Conservation (phyloP, 1,140 invertebrate genomes). For the Thaumetopoea pityocampa region DNA sequence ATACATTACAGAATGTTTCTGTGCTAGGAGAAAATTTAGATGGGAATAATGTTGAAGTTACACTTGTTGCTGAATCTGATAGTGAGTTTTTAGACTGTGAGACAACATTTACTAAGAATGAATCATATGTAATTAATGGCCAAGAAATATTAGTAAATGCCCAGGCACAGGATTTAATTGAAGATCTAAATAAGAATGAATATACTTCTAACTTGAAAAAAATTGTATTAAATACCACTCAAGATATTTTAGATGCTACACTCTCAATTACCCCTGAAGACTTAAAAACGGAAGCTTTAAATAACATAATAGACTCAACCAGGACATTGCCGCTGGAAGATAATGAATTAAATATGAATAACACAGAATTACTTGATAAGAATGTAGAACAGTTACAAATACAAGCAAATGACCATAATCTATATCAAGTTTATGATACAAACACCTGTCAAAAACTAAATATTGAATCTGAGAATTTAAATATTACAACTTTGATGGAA, state of each 20-base stretch:
- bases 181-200: slow-evolving; percentile 5
- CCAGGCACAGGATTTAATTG: background rate
- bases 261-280: slow-evolving; percentile 11
- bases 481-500: no score
- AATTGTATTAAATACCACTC: slow-evolving; percentile 10
- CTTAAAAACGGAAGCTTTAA: background rate
- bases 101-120: slow-evolving; percentile 48
- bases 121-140: slow-evolving; percentile 14
- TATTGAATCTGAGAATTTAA: no score
- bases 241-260: slow-evolving; percentile 12
- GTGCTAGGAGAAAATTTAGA: slow-evolving; percentile 32
- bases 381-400: no score
- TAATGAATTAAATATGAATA: no score
- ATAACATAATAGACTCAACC: no score
- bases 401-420: no score
- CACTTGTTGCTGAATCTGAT: slow-evolving; percentile 39
- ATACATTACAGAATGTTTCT: slow-evolving; percentile 50
- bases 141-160: slow-evolving; percentile 5
- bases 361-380: no score
- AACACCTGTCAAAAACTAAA: no score
- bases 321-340: no score
- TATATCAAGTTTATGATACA: no score
- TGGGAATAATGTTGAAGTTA: slow-evolving; percentile 18
- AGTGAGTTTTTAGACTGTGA: slow-evolving; percentile 64
- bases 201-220: slow-evolving; percentile 7